Evolutionary conservation across 2,888 invertebrate species (phyloP).

Genomic region (Eudemis profundana): DNA sequence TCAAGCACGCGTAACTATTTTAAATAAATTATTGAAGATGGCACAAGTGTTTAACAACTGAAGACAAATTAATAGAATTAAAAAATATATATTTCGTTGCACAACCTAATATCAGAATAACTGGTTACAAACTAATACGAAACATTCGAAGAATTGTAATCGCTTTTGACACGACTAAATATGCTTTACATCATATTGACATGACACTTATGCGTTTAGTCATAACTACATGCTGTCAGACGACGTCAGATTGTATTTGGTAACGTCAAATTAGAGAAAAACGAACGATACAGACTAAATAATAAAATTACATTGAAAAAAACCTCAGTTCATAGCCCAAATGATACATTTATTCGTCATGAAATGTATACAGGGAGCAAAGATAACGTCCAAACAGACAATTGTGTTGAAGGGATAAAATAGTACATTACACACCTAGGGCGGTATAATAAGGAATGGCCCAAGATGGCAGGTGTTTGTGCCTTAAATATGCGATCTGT

Average conservation of each 20-base stretch:
- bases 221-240: conserved; percentile 11
- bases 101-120: conserved; percentile 64
- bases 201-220: not conserved
- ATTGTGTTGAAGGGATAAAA: not conserved
- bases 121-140: conserved; percentile 51
- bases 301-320: conserved; percentile 45
- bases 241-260: not conserved
- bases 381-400: not conserved
- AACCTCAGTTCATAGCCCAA: conserved; percentile 53
- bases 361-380: conserved; percentile 40
- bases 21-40: conserved; percentile 53
- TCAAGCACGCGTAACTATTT: conserved; percentile 44
- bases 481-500: too few species aligned
- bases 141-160: conserved; percentile 36
- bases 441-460: not conserved
- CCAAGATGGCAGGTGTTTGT: too few species aligned
- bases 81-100: conserved; percentile 61
- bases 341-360: conserved; percentile 25
- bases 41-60: conserved; percentile 53
- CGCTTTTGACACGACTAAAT: conserved; percentile 42
- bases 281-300: conserved; percentile 34
- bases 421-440: not conserved
- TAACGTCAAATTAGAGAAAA: conserved; percentile 25
- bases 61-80: conserved; percentile 49
- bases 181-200: not conserved